These are phyloP conservation scores for Girardia tigrina DNA, from an alignment of 2,888 invertebrate genomes.

Conservation along the genomic window DNA sequence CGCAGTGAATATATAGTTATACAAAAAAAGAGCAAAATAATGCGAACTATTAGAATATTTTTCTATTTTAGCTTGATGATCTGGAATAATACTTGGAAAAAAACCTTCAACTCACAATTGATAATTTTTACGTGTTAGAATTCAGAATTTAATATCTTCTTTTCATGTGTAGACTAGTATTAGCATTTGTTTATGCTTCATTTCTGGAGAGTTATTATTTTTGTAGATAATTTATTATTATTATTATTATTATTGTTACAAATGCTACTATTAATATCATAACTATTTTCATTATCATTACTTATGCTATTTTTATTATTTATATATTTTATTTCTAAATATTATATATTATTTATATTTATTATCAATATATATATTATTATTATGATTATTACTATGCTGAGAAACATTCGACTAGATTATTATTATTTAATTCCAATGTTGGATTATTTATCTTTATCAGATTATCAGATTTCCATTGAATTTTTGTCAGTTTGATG, in stretches of 20 bases:
- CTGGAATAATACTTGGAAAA: neutral
- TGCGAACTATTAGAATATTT: neutral
- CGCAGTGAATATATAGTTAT: neutral
- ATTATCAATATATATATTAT: neutral
- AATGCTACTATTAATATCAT: neutral
- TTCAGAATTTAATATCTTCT: neutral
- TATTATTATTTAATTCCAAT: neutral
- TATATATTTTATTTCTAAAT: too few species aligned
- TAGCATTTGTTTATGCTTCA: neutral
- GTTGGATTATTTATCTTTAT: neutral
- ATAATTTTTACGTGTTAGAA: neutral
- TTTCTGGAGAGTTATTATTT: neutral
- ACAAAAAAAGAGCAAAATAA: neutral
- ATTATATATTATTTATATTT: neutral
- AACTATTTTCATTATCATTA: neutral
- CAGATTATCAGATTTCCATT: conserved; percentile 19
- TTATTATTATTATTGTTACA: neutral
- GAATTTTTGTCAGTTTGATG: conserved; percentile 1
- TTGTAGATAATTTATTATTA: neutral
- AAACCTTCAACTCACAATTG: neutral
- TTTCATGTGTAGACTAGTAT: neutral
- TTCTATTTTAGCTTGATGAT: neutral
- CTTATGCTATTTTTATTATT: neutral
- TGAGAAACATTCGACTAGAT: neutral
- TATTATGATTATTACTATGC: neutral